These are phyloP conservation scores for Chromoteleia sp. DNA, from an alignment of 2,888 invertebrate genomes.

Conservation along the genomic window DNA sequence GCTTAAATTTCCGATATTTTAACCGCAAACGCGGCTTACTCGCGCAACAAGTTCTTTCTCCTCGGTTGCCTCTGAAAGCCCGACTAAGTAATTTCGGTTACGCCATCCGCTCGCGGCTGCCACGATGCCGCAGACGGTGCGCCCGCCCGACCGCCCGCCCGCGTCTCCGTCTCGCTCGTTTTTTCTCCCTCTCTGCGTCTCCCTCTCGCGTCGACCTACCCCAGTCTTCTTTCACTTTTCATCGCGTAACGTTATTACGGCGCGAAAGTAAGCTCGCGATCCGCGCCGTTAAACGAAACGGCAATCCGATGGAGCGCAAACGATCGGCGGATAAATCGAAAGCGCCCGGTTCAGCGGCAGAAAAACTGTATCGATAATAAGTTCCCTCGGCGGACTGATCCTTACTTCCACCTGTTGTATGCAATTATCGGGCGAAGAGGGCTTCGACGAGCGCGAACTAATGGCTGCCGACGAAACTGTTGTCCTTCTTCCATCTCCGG, in stretches of 20 bases:
- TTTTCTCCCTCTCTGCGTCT: slow-evolving; percentile 9
- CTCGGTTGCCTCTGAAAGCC: slow-evolving; percentile 83
- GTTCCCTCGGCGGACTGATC: slow-evolving; percentile 42
- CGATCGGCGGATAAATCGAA: slow-evolving; percentile 63
- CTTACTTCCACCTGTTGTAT: slow-evolving; percentile 16
- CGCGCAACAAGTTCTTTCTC: slow-evolving; percentile 84
- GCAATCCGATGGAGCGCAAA: slow-evolving; percentile 56
- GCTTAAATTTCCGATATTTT: slow-evolving; percentile 83
- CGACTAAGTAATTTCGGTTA: slow-evolving; percentile 82
- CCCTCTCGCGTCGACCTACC: slow-evolving; percentile 56
- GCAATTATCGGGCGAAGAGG: too few relatives aligned
- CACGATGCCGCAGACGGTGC: slow-evolving; percentile 71
- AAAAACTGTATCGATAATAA: slow-evolving; percentile 55
- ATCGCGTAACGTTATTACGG: slow-evolving; percentile 72
- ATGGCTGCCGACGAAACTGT: too few relatives aligned
- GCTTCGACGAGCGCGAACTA: too few relatives aligned
- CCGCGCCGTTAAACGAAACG: slow-evolving; percentile 70
- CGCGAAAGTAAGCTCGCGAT: slow-evolving; percentile 70
- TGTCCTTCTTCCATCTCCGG: too few relatives aligned
- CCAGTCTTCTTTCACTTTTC: slow-evolving; percentile 71
- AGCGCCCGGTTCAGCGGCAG: slow-evolving; percentile 29
- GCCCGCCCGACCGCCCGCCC: slow-evolving; percentile 70
- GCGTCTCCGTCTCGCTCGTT: slow-evolving; percentile 24
- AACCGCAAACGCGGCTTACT: slow-evolving; percentile 82
- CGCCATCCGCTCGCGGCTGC: slow-evolving; percentile 76